These are phyloP conservation scores for Tonatia bakeri DNA, from an alignment of 2,113 vertebrate species.

Conservation along the genomic window DNA sequence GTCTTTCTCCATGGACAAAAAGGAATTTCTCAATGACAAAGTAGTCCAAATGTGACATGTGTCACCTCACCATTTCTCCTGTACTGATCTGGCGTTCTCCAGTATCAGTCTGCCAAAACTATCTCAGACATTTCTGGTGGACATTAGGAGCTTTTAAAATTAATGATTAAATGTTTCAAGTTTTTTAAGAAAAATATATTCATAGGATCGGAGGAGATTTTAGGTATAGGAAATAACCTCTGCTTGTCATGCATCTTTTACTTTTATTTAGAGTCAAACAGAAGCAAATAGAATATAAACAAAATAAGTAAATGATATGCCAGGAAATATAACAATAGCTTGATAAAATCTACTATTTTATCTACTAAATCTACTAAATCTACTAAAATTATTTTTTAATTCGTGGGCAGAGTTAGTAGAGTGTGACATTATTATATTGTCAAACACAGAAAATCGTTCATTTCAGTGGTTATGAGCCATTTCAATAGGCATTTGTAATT, in stretches of 20 bases:
- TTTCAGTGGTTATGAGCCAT: not conserved
- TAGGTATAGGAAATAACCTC: not conserved
- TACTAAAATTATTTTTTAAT: constrained; percentile 16
- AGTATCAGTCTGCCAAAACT: not conserved
- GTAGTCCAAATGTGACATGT: not conserved
- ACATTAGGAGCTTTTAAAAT: not conserved
- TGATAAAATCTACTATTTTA: not conserved
- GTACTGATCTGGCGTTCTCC: not conserved
- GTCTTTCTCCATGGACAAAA: not conserved
- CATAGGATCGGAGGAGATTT: not conserved
- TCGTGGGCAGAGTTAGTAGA: not conserved
- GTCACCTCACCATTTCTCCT: not conserved
- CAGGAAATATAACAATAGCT: not conserved
- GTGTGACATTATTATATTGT: not conserved
- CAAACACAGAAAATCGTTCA: not conserved
- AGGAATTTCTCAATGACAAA: not conserved
- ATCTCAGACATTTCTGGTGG: not conserved
- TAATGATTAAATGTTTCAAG: not conserved
- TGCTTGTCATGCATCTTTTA: not conserved
- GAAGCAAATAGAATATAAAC: not conserved
- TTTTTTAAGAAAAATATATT: not conserved
- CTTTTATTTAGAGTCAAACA: not conserved
- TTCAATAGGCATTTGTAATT: not conserved
- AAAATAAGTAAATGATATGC: not conserved
- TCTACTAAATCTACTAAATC: no score